phyloP scores from a whole-genome alignment of 2,888 invertebrate genomes.

The Hartigia nigra region DNA sequence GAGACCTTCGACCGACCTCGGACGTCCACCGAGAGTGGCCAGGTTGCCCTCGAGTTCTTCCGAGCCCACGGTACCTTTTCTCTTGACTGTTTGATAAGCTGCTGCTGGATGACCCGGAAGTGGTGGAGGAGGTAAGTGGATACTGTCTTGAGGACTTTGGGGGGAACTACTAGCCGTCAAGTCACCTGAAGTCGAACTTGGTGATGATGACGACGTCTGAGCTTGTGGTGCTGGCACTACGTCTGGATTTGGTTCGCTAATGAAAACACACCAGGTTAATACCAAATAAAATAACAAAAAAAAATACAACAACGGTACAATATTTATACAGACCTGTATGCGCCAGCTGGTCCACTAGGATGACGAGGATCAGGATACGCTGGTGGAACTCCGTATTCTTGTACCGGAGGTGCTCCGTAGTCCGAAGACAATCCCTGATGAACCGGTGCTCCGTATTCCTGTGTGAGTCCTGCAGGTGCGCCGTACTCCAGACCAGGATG shows the following conservation, averaged over 20 bases:
- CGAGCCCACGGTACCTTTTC: slow-evolving; percentile 76
- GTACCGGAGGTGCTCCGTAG: slow-evolving; percentile 77
- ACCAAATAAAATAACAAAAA: background rate
- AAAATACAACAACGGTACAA: background rate
- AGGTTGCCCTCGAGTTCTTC: slow-evolving; percentile 81
- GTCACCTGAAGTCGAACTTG: slow-evolving; percentile 75
- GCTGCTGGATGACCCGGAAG: slow-evolving; percentile 84
- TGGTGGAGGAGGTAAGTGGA: slow-evolving; percentile 83
- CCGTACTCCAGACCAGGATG: slow-evolving; percentile 69
- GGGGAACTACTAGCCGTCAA: slow-evolving; percentile 72
- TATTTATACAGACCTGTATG: slow-evolving; percentile 67
- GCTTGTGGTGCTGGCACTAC: slow-evolving; percentile 85
- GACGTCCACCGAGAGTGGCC: slow-evolving; percentile 85
- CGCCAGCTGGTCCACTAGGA: slow-evolving; percentile 85
- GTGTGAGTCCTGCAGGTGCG: slow-evolving; percentile 67
- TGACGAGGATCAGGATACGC: slow-evolving; percentile 90
- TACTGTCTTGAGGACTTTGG: slow-evolving; percentile 69
- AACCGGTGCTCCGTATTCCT: slow-evolving; percentile 76
- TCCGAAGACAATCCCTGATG: slow-evolving; percentile 71
- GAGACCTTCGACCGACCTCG: slow-evolving; percentile 88
- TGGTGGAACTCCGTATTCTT: slow-evolving; percentile 81
- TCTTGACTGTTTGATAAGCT: slow-evolving; percentile 85
- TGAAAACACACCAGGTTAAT: background rate
- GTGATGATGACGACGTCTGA: slow-evolving; percentile 76
- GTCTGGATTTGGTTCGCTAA: slow-evolving; percentile 83